Base-by-base conservation (phyloP, 2,113 vertebrate species). In the Tupaia chinensis region DNA sequence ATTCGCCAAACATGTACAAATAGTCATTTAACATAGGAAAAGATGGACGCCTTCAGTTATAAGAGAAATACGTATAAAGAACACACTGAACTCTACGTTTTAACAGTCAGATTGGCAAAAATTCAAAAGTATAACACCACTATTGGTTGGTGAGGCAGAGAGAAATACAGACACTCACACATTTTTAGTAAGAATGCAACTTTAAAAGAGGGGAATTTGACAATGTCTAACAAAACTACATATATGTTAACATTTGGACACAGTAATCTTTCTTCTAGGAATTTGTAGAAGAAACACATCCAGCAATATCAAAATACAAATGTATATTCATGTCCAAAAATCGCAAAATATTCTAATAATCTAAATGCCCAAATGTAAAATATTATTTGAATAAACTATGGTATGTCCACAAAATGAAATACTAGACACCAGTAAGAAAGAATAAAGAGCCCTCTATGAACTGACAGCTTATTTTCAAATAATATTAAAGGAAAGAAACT, bases 21-120 rank as follows among this genome's bases (percentile, higher is more conserved):
- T 89, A 58, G 54, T 23, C 89, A 7, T 25, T 92, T 74, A 89
- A 63, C 74, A 58, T 27, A 58, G 11, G 53, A 94, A 89, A 94
- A 82, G 53, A 69, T 73, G 70, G 60, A 77, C n/a, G 20, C 76
- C 22, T 7, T 89, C 69, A 82, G 25, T 80, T n/a, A 29, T 44
- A 25, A 54, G 13, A 80, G 29, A 85, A 88, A 86, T 16, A 27
- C 10, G 80, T 72, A 19, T 29, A n/a, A 93, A 95, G 84, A 77
- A 58, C 84, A 66, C 79, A 77, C 56, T 4, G 54, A 80, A 76
- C 53, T 74, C 13, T n/a, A 60, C 76, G 91, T 87, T 60, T 87
- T 97, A n/a, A 23, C 84, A 32, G 9, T 93, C 60, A 72, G n/a
- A 58, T 15, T 68, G 56, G 19, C 44, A 74, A 88, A 87, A 85